These are phyloP conservation scores for Musca domestica DNA, from an alignment of 1,140 invertebrate species.

Conservation along the genomic window DNA sequence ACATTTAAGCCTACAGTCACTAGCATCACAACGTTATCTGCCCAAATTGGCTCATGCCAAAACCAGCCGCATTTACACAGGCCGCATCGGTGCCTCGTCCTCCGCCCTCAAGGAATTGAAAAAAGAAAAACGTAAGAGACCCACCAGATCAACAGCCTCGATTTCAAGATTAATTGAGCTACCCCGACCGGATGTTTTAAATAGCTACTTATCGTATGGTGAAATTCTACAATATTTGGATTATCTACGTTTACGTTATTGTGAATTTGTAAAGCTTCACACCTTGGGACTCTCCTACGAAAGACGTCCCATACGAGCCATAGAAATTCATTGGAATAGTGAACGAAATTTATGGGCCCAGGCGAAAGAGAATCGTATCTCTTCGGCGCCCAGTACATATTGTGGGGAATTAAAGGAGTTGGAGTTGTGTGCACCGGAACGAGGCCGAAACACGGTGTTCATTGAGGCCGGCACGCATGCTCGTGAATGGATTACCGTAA, in stretches of 20 bases:
- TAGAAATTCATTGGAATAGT: conserved; percentile 57
- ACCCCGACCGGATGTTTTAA: conserved; percentile 39
- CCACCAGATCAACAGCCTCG: not conserved
- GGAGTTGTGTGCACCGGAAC: not conserved
- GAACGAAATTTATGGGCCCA: conserved; percentile 1
- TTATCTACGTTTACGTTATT: conserved; percentile 53
- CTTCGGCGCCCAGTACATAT: not conserved
- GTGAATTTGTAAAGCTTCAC: conserved; percentile 54
- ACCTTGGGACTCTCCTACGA: conserved; percentile 59
- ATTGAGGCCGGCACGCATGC: conserved; percentile 64
- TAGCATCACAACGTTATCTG: too few species aligned
- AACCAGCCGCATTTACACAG: too few species aligned
- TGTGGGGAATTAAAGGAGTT: not conserved
- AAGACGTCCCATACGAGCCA: conserved; percentile 56
- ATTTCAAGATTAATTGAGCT: not conserved
- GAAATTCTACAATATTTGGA: conserved; percentile 53
- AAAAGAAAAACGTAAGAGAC: not conserved
- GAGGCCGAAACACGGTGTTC: conserved; percentile 47
- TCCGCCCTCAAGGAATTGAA: too few species aligned
- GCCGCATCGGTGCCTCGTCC: too few species aligned
- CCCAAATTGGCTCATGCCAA: too few species aligned
- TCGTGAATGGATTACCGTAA: conserved; percentile 66
- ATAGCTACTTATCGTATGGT: conserved; percentile 41
- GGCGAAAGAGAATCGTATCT: conserved; percentile 13
- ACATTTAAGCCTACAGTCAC: too few species aligned